Evolutionary conservation across 2,888 invertebrate genomes (phyloP).

Genomic region (Amiota mariae): DNA sequence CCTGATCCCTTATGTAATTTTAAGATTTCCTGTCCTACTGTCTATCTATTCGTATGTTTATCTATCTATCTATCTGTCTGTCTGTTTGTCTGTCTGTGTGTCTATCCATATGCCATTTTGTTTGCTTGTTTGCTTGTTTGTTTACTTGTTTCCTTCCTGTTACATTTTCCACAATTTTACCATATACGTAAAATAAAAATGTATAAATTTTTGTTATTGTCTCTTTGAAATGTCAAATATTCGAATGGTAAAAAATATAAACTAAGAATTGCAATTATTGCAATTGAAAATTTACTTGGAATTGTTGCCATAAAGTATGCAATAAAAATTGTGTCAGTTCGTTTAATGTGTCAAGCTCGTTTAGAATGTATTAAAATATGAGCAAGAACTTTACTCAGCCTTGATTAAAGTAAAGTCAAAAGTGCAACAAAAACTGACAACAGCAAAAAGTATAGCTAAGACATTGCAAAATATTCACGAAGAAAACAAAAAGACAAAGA

Average conservation of each 20-base stretch:
- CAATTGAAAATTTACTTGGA: too few species aligned
- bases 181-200: too few species aligned
- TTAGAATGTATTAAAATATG: conserved; percentile 42
- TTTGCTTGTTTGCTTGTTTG: conserved; percentile 48
- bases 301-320: neutral
- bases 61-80: conserved; percentile 13
- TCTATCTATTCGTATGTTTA: conserved; percentile 46
- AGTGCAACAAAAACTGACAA: conserved; percentile 24
- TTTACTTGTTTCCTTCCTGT: conserved; percentile 12
- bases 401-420: conserved; percentile 56
- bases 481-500: neutral
- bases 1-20: conserved; percentile 73
- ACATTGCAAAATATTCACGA: neutral
- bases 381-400: conserved; percentile 32
- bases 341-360: neutral
- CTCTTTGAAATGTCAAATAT: too few species aligned
- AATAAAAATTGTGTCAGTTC: conserved; percentile 10
- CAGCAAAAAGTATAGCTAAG: conserved; percentile 27
- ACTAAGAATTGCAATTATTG: too few species aligned
- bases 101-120: conserved; percentile 37
- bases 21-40: conserved; percentile 61
- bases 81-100: conserved; percentile 22
- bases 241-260: too few species aligned
- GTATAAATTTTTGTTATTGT: too few species aligned
- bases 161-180: conserved; percentile 17